These are phyloP conservation scores for Rhagium mordax DNA, from an alignment of 2,888 invertebrate genomes.

Conservation along the genomic window DNA sequence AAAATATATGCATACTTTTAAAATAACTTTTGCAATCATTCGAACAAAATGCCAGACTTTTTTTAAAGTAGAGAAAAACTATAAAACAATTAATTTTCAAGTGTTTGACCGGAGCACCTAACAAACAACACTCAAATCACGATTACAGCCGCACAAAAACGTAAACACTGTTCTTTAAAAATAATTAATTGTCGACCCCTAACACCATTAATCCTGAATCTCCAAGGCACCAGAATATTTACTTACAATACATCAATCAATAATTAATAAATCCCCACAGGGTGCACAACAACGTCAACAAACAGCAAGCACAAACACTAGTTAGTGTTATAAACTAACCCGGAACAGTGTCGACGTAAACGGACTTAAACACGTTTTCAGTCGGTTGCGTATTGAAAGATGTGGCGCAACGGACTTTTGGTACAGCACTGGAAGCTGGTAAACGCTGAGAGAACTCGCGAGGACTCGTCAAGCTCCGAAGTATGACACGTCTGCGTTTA, in stretches of 20 bases:
- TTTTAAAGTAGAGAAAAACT: too few relatives aligned
- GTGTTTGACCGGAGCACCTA: too few relatives aligned
- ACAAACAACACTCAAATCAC: neutral
- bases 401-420: constrained; percentile 48
- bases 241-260: constrained; percentile 1
- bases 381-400: constrained; percentile 33
- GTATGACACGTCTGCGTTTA: constrained; percentile 53
- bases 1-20: too few relatives aligned
- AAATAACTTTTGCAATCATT: too few relatives aligned
- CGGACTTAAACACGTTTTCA: constrained; percentile 34
- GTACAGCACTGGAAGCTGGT: constrained; percentile 54
- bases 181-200: neutral
- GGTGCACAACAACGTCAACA: neutral
- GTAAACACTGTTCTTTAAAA: neutral
- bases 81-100: too few relatives aligned
- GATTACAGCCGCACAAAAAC: neutral
- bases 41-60: too few relatives aligned
- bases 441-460: constrained; percentile 48
- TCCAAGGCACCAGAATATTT: neutral
- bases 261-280: neutral
- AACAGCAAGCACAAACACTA: neutral
- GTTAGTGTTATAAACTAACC: neutral
- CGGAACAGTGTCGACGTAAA: constrained; percentile 8
- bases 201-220: constrained; percentile 1
- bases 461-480: constrained; percentile 52